Base-by-base conservation (phyloP, 1,140 invertebrate species). In the Drosophila chauvacae region DNA sequence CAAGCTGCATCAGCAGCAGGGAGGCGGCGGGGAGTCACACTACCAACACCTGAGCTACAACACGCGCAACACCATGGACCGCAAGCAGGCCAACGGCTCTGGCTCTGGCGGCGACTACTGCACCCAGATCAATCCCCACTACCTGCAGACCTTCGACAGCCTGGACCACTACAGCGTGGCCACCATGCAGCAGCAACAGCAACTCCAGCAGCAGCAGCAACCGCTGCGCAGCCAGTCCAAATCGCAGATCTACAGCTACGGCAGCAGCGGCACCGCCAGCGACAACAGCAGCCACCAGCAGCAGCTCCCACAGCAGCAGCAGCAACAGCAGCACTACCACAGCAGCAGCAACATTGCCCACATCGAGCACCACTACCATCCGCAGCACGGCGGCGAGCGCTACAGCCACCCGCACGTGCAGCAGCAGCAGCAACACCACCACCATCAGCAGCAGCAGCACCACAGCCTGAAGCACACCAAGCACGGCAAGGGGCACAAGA, bases 401-500 rank as follows among this genome's bases (percentile, higher is more conserved):
- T 66, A 72, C 61, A 74, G 57, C 57, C 70, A 85, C 16, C 73
- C 76, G 18, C 78, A 81, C n/a, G 64, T 81, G 39, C 79, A 81
- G 41, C 79, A 87, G 7, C 81, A 73, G 13, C 77, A 73, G 16
- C 77, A 72, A 20, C 78, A 80, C 3, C 84, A 83, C 5, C 78
- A 75, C 3, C 77, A 77, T 7, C 39, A 78, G 26, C 72, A 81
- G 61, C 82, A 90, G 48, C 90, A 90, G 48, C 90, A 92, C 71
- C 91, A 92, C 69, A 92, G 91, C 68, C 68, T 92, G 13, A 92
- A 92, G 65, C 88, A 92, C 76, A 87, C 79, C 56, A 92, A 90
- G 76, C 87, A 91, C 66, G 79, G 77, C 74, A 91, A 88, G 77
- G 77, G 69, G 6, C 85, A 88, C 66, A 88, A 88, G 66, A 76